Percentiles rank a stretch among this genome's conserved stretches.
Evolutionary conservation across 2,797 vertebrate genomes (phyloP).

Genomic region (Saxicola maurus): DNA sequence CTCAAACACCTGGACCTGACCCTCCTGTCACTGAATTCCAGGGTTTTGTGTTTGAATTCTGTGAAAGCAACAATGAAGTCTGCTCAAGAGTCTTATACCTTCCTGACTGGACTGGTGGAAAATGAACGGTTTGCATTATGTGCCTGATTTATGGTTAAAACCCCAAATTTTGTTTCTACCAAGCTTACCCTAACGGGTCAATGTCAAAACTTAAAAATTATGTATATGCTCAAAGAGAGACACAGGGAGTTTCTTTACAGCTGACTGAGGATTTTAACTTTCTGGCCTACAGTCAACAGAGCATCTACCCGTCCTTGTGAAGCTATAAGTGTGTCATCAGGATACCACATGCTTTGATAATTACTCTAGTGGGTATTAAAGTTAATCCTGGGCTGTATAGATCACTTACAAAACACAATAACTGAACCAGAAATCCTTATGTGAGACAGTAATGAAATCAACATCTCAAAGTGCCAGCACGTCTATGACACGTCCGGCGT

Average conservation of each 20-base stretch:
- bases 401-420: slow-evolving; percentile 71
- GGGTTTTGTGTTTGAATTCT: not conserved
- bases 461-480: slow-evolving; percentile 47
- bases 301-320: slow-evolving; percentile 22
- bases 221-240: not conserved
- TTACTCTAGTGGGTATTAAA: slow-evolving; percentile 69
- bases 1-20: not conserved
- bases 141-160: not conserved
- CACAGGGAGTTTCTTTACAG: not conserved
- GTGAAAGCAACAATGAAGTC: not conserved
- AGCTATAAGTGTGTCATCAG: slow-evolving; percentile 59
- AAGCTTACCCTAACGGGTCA: not conserved
- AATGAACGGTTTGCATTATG: rapidly evolving
- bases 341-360: slow-evolving; percentile 58
- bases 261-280: slow-evolving; percentile 2
- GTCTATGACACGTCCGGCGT: slow-evolving; percentile 43
- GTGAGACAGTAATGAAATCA: slow-evolving; percentile 66
- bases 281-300: slow-evolving; percentile 14
- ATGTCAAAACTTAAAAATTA: not conserved
- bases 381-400: slow-evolving; percentile 69
- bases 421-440: slow-evolving; percentile 70
- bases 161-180: not conserved
- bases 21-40: not conserved
- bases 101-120: not conserved
- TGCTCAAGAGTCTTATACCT: not conserved